These are phyloP conservation scores for Sebastes cheni DNA, from an alignment of 2,797 vertebrate genomes.

Conservation along the genomic window DNA sequence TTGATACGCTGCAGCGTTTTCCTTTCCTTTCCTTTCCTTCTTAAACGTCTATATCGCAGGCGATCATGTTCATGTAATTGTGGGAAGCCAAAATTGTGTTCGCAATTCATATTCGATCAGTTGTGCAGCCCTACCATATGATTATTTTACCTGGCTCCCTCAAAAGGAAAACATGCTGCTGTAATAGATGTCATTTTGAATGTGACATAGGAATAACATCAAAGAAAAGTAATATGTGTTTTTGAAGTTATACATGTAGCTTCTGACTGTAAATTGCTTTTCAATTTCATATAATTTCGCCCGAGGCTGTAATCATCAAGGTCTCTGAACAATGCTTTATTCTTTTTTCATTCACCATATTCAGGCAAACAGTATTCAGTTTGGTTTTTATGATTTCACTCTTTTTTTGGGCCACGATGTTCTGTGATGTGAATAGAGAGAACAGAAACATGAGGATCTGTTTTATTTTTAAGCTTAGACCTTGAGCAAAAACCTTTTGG, in stretches of 20 bases:
- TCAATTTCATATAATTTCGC: not conserved
- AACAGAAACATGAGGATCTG: not conserved
- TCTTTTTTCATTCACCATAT: not conserved
- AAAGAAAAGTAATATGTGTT: not conserved
- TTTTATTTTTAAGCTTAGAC: not conserved
- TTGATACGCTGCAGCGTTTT: too few species aligned
- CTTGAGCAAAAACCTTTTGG: not conserved
- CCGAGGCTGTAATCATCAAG: not conserved
- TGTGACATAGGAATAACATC: not conserved
- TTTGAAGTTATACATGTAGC: not conserved
- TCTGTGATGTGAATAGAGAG: not conserved
- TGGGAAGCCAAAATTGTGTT: too few species aligned
- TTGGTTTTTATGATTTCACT: not conserved
- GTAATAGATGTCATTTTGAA: not conserved
- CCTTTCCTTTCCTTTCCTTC: too few species aligned
- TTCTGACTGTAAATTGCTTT: not conserved
- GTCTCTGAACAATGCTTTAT: not conserved
- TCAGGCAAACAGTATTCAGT: not conserved
- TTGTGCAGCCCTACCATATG: too few species aligned
- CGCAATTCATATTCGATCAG: too few species aligned
- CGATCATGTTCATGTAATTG: too few species aligned
- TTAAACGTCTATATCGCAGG: too few species aligned
- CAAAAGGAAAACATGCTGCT: not conserved
- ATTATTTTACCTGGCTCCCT: not conserved
- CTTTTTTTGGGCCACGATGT: not conserved